phyloP scores from a whole-genome alignment of 2,888 invertebrate genomes.

The Amphipyra tragopoginis region DNA sequence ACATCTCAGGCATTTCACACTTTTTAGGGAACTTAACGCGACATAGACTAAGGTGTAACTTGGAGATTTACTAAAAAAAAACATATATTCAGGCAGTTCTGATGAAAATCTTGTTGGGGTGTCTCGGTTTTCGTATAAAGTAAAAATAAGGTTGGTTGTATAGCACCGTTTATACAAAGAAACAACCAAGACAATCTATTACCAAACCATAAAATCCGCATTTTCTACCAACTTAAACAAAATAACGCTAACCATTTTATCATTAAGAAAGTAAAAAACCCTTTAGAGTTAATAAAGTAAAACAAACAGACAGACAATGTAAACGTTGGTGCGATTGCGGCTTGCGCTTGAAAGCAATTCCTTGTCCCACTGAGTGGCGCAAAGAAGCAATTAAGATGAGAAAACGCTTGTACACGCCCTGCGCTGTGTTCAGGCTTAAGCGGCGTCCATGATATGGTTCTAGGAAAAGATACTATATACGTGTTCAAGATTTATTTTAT shows the following conservation, averaged over 20 bases:
- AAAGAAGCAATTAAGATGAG: conserved; percentile 74
- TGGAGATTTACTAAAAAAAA: too few relatives aligned
- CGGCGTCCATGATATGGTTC: conserved; percentile 41
- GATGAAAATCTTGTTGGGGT: too few relatives aligned
- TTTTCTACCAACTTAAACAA: conserved; percentile 12
- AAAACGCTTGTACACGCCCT: conserved; percentile 62
- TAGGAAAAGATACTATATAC: neutral
- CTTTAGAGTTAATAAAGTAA: conserved; percentile 48
- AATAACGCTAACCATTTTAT: conserved; percentile 44
- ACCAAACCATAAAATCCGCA: conserved; percentile 10
- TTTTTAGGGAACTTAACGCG: too few relatives aligned
- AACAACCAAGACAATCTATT: neutral
- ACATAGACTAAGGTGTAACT: too few relatives aligned
- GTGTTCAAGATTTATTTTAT: neutral
- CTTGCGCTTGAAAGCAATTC: conserved; percentile 74
- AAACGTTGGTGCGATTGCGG: conserved; percentile 55
- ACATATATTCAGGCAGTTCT: too few relatives aligned
- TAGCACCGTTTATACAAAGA: neutral
- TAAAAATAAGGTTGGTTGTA: too few relatives aligned
- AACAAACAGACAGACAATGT: conserved; percentile 59
- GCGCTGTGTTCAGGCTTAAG: conserved; percentile 52
- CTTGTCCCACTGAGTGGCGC: conserved; percentile 69
- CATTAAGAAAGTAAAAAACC: conserved; percentile 49
- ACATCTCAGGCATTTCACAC: too few relatives aligned
- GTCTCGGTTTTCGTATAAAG: too few relatives aligned